These are phyloP conservation scores for Cynaeus angustus DNA, from an alignment of 2,888 invertebrate species.

Conservation along the genomic window DNA sequence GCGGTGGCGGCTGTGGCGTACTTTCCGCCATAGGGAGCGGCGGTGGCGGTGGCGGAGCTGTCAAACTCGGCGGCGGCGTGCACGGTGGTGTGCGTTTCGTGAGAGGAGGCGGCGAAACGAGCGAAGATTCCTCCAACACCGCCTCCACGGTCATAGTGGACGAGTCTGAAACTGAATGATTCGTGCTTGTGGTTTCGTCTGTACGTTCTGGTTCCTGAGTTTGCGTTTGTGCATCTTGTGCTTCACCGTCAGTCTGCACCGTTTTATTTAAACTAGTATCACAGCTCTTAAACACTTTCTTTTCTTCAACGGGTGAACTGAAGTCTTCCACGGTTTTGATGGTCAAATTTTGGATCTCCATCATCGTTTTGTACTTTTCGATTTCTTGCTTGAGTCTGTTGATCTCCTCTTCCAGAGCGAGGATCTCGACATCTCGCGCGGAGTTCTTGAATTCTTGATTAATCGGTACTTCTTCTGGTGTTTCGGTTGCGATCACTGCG, in stretches of 20 bases:
- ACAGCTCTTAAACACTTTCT: conserved; percentile 60
- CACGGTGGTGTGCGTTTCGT: conserved; percentile 43
- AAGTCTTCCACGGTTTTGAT: conserved; percentile 74
- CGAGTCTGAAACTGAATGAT: conserved; percentile 38
- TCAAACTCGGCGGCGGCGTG: conserved; percentile 4
- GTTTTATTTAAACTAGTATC: conserved; percentile 59
- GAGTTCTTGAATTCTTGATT: conserved; percentile 61
- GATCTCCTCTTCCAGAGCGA: conserved; percentile 71
- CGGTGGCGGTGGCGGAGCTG: conserved; percentile 54
- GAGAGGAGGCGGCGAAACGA: conserved; percentile 68
- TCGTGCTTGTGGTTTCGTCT: conserved; percentile 33
- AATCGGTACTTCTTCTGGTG: conserved; percentile 32
- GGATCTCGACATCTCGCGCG: conserved; percentile 67
- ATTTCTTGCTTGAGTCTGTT: conserved; percentile 74
- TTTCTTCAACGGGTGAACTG: conserved; percentile 69
- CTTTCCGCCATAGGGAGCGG: conserved; percentile 46
- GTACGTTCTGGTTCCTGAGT: conserved; percentile 50
- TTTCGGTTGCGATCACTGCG: conserved; percentile 55
- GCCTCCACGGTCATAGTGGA: conserved; percentile 40
- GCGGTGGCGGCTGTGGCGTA: conserved; percentile 35
- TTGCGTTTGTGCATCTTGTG: conserved; percentile 50
- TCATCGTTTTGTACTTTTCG: conserved; percentile 76
- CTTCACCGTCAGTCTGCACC: conserved; percentile 46
- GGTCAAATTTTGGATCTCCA: conserved; percentile 75
- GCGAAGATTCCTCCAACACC: neutral